Base-by-base conservation (phyloP, 2,113 vertebrate species). In the Cyanoderma ruficeps region DNA sequence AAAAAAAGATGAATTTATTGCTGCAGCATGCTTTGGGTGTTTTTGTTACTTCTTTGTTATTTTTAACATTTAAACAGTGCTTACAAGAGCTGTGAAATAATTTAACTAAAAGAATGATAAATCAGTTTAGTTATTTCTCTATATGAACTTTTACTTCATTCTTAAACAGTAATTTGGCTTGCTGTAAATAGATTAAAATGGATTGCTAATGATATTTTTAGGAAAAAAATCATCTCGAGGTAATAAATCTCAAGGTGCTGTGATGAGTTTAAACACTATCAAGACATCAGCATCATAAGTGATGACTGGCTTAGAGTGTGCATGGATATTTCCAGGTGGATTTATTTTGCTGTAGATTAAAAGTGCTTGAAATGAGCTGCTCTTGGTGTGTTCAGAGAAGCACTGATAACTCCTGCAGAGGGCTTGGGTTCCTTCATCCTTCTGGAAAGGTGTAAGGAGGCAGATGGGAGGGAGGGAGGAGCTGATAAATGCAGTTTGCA, bases 171-270 rank as follows among this genome's bases (percentile, higher is more conserved):
- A 13, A 50, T 70, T 61, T 79, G 35, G 13, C 55, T 81, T 81
- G 11, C 59, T 90, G 77, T 57, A 85, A 88, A 72, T 49, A 63
- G 50, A 22, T 70, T 22, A 30, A n/a, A 76, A 65, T 76, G 61
- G 50, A 83, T 85, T 92, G n/a, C 28, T 87, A 41, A 57, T 59
- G 6, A 31, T 89, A 55, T 27, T 87, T 95, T 65, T 90, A 55
- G 60, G 65, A 4, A 25, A 71, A 72, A 41, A 84, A 35, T n/a
- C 3, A n/a, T 47, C 52, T 70, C 33, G 47, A 96, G 57, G 44
- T 60, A 64, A 59, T 90, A 89, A 76, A 76, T 87, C 57, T 85
- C 49, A 63, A 42, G 76, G 64, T 67, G 56, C 65, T 53, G 11
- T 67, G 13, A 52, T 55, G 78, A 83, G 31, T 79, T 89, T 69